Base-by-base conservation (phyloP, 2,797 vertebrate genomes). In the Pangasius krempfi region DNA sequence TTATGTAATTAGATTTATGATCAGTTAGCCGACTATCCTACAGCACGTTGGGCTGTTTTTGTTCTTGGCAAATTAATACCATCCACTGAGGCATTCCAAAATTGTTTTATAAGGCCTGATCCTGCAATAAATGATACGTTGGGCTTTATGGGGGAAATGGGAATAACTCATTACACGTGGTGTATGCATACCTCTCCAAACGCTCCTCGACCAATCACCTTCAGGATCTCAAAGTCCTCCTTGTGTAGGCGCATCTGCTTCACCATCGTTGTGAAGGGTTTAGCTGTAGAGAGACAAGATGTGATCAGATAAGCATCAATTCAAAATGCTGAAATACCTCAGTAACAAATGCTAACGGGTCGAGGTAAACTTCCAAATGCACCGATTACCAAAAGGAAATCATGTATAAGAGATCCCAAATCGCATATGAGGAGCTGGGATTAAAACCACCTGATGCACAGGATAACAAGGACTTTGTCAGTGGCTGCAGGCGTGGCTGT, bases 161-260 rank as follows among this genome's bases (percentile, higher is more conserved):
- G 80, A 50, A 54, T 54, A 85, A 81, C 56, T 60, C 4, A 13
- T 30, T 33, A 37, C 30, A 37, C 6, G 50, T 27, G 33, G 25
- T 22, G 52, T 52, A 80, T 40, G 60, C 96, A 92, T 97, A 99
- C 98, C 98, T 99, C 98, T 90, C 98, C 98, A 87, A 99, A 99
- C 52, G 98, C 98, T 95, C 98, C 98, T 94, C 98, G 96, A 93
- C 98, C 98, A 94, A 99, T 99, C 94, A 99, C 98, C 92, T 99
- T 99, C 87, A 99, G 95, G 94, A 99, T 99, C 95, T 99, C 98
- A 95, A 99, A 99, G 94, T 99, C 98, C 94, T 99, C 98, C 93
- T 98, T 99, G 94, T 98, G 98, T 82, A 99, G 95, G 85, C 98
- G 96, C 98, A 99, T 97, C 95, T 99, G 98, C 95, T 99, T 99